Conservation (phyloP, 2,888 invertebrate genomes). For the Leptodirus hochenwartii region DNA sequence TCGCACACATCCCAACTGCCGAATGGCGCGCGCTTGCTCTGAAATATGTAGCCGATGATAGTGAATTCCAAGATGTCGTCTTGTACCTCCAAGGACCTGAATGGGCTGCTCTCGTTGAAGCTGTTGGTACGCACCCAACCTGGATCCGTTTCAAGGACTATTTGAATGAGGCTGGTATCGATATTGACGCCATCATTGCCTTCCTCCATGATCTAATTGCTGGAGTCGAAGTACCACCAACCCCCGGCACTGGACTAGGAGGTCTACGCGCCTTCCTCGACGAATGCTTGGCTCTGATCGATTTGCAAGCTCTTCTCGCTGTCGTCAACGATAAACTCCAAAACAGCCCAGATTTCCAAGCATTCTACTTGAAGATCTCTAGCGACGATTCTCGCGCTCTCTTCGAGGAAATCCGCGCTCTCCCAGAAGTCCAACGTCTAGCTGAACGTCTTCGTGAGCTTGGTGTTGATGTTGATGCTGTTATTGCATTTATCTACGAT, state of each 20-base stretch:
- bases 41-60: conserved; percentile 14
- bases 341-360: conserved; percentile 12
- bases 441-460: conserved; percentile 6
- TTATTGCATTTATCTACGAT: conserved; percentile 7
- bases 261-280: conserved; percentile 11
- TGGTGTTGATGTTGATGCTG: conserved; percentile 7
- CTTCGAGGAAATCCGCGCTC: conserved; percentile 8
- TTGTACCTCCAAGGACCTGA: conserved; percentile 16
- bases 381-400: conserved; percentile 10
- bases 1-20: conserved; percentile 15
- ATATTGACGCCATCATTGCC: conserved; percentile 12
- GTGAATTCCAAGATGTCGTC: conserved; percentile 15
- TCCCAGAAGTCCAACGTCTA: conserved; percentile 9
- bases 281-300: conserved; percentile 10
- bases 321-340: conserved; percentile 9
- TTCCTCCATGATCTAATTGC: conserved; percentile 12
- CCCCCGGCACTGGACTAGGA: not conserved
- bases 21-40: conserved; percentile 14
- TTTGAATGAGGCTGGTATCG: conserved; percentile 13
- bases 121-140: conserved; percentile 10
- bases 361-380: conserved; percentile 11
- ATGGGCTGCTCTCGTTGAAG: conserved; percentile 14
- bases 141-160: conserved; percentile 13
- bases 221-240: conserved; percentile 6
- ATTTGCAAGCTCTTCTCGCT: conserved; percentile 8